Base-by-base conservation (phyloP, 2,888 invertebrate species). In the Xestia ashworthii region DNA sequence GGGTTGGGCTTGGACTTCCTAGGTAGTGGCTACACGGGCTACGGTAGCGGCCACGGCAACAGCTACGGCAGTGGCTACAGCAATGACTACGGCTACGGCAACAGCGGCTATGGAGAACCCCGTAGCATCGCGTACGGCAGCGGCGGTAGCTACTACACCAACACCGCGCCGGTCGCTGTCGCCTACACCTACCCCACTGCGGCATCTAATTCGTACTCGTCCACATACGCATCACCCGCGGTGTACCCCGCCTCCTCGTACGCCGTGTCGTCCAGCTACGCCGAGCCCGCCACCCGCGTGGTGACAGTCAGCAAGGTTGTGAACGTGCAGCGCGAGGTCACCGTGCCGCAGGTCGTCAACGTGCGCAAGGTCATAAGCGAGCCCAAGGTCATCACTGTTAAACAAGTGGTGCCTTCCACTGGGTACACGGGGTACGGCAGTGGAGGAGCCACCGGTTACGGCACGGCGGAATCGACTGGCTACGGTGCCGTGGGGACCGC, bases 251-350 rank as follows among this genome's bases (percentile, higher is more conserved):
- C 75, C 14, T 38, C 76, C 3, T 44, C 80, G 14, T 83, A 83
- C 72, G 76, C 76, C 1, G 50, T 74, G 0, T 64, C 76, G 4
- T n/a, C 80, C 41, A 70, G 53, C 50, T 86, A 87, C 75, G 14
- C 78, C 2, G 78, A 55, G 1, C 84, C 87, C 1, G 44, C 82
- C 38, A 67, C 74, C 12, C 70, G 55, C n/a, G 82, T 87, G 1
- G 65, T 88, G 32, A 22, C 81, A 41, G 69, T 88, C 50, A 81
- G 38, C 25, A 88, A 88, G 70, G 84, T 88, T 16, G 88, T 88
- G 44, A 87, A 88, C 74, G 88, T 88, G 19, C 87, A 88, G 71
- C 88, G 88, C 44, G 88, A 88, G 68, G 76, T 88, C 25, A 78
- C 80, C 19, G 87, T 87, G 25, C 88, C 88, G 16, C 85, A 88